Conservation (phyloP, 2,113 vertebrate species). For the Hylia prasina region DNA sequence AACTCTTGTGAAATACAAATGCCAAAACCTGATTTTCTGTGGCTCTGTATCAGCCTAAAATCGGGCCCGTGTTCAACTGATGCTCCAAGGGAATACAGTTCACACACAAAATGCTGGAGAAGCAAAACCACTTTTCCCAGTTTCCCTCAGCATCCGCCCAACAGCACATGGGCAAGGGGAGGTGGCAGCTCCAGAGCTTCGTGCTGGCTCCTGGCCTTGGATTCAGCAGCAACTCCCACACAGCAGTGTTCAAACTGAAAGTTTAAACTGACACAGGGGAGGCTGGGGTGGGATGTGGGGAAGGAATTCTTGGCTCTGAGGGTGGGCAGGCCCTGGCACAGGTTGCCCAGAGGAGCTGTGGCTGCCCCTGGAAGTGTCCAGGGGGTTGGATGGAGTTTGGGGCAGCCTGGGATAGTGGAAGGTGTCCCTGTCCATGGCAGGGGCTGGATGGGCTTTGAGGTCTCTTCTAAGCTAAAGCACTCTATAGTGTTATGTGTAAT, state of each 20-base stretch:
- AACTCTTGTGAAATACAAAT: background rate
- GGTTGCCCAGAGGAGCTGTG: background rate
- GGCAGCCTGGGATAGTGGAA: accelerated
- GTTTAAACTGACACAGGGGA: background rate
- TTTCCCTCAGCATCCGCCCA: background rate
- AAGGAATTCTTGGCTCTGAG: background rate
- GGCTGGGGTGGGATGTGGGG: background rate
- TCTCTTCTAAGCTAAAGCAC: background rate
- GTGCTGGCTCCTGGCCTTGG: background rate
- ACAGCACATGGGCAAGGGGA: background rate
- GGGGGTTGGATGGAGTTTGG: background rate
- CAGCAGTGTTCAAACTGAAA: background rate
- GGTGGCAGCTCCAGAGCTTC: background rate
- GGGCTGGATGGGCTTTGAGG: background rate
- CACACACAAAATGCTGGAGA: background rate
- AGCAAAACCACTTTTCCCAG: background rate
- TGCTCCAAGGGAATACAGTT: background rate
- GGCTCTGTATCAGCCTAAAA: background rate
- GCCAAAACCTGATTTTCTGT: background rate
- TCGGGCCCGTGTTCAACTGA: background rate
- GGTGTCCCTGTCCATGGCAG: background rate
- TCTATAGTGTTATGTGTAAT: background rate
- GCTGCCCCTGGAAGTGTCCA: background rate
- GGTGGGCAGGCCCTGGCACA: background rate
- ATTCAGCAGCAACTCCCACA: background rate